These are phyloP conservation scores for Heliconius aoede DNA, from an alignment of 2,888 invertebrate genomes.

Conservation along the genomic window DNA sequence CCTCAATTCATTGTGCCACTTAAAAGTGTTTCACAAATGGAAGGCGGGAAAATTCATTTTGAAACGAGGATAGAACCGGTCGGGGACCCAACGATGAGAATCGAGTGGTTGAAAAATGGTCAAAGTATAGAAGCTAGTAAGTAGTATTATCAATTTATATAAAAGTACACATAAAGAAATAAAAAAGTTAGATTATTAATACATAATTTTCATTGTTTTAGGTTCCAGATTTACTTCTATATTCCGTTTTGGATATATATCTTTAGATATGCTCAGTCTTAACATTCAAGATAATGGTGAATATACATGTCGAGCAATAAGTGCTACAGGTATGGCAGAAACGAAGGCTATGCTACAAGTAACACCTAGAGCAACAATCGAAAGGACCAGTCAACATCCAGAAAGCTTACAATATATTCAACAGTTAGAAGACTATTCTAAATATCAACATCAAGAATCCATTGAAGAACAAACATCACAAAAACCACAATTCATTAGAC, in stretches of 20 bases:
- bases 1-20: constrained; percentile 96
- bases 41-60: constrained; percentile 97
- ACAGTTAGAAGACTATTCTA: constrained; percentile 94
- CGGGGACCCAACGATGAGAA: constrained; percentile 97
- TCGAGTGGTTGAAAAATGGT: constrained; percentile 98
- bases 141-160: constrained; percentile 57
- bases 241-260: constrained; percentile 98
- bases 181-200: neutral
- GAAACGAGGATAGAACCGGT: constrained; percentile 98
- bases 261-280: constrained; percentile 94
- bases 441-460: constrained; percentile 93
- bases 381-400: constrained; percentile 94
- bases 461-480: constrained; percentile 91
- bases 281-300: constrained; percentile 94
- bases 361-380: constrained; percentile 91
- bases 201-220: constrained; percentile 63
- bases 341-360: constrained; percentile 92
- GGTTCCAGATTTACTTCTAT: constrained; percentile 97
- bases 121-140: constrained; percentile 95
- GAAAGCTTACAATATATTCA: constrained; percentile 95
- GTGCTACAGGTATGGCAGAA: constrained; percentile 93
- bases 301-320: constrained; percentile 94
- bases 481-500: constrained; percentile 94
- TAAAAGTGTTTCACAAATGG: constrained; percentile 90
- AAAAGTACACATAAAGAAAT: neutral